Evolutionary conservation across 2,888 invertebrate genomes (phyloP).

Genomic region (Tipula vernalis): DNA sequence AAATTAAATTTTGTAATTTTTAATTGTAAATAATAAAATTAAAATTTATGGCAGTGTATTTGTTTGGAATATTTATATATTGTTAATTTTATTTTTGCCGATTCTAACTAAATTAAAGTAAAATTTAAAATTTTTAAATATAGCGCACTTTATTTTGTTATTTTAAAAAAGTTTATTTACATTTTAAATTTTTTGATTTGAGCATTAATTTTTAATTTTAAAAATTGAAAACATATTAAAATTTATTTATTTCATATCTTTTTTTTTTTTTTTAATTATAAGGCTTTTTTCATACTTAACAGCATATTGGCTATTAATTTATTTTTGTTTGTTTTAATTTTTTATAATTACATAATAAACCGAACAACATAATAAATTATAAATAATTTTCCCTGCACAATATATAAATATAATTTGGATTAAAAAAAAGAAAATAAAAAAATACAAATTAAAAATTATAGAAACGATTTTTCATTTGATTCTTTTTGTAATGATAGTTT

Average conservation of each 20-base stretch:
- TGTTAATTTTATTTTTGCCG: not conserved
- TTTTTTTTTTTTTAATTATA: not conserved
- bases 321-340: not conserved
- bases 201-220: not conserved
- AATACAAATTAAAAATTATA: not conserved
- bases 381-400: not conserved
- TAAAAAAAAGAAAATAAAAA: not conserved
- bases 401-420: not conserved
- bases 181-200: not conserved
- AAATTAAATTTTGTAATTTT: not conserved
- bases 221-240: not conserved
- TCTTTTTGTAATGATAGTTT: conserved; percentile 15
- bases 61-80: not conserved
- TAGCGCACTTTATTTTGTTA: not conserved
- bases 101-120: not conserved
- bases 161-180: not conserved
- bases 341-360: not conserved
- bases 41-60: not conserved
- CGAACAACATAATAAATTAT: not conserved
- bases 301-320: not conserved
- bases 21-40: not conserved
- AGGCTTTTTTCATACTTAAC: not conserved
- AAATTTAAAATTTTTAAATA: not conserved
- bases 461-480: conserved; percentile 15
- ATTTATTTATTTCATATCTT: not conserved